Conservation (phyloP, 2,797 vertebrate genomes). For the Poecilia wingei region DNA sequence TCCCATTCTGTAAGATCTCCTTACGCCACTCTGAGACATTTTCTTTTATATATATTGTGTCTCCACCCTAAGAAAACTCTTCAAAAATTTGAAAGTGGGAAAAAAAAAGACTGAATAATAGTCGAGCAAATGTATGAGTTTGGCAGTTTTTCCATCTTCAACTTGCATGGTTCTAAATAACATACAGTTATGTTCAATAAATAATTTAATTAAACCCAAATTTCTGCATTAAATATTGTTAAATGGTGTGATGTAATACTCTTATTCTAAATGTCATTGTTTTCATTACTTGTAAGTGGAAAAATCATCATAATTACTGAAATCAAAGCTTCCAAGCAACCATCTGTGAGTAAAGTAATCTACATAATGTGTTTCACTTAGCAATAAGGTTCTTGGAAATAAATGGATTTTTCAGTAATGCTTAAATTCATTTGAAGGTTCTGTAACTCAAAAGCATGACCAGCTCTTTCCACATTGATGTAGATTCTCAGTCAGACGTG, state of each 20-base stretch:
- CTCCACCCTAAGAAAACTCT: background rate
- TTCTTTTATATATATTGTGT: background rate
- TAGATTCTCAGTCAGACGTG: background rate
- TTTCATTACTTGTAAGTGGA: background rate
- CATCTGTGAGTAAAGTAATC: background rate
- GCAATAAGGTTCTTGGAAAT: background rate
- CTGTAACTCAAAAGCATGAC: background rate
- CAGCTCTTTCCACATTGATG: background rate
- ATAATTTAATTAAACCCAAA: background rate
- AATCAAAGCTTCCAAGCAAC: background rate
- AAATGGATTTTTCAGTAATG: background rate
- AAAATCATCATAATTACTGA: background rate
- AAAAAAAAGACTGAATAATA: background rate
- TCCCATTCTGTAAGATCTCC: background rate
- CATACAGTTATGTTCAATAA: background rate
- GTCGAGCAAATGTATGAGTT: background rate
- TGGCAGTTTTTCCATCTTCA: background rate
- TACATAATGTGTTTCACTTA: background rate
- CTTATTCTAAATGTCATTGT: background rate
- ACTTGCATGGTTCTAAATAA: background rate
- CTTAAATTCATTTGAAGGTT: background rate
- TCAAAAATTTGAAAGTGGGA: background rate
- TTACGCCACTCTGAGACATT: background rate
- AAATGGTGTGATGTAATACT: background rate
- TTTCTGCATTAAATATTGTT: background rate